Evolutionary conservation across 1,140 invertebrate species (phyloP), one percentile per base, ranked within the genome.

Genomic region (Aleiodes sp.): DNA sequence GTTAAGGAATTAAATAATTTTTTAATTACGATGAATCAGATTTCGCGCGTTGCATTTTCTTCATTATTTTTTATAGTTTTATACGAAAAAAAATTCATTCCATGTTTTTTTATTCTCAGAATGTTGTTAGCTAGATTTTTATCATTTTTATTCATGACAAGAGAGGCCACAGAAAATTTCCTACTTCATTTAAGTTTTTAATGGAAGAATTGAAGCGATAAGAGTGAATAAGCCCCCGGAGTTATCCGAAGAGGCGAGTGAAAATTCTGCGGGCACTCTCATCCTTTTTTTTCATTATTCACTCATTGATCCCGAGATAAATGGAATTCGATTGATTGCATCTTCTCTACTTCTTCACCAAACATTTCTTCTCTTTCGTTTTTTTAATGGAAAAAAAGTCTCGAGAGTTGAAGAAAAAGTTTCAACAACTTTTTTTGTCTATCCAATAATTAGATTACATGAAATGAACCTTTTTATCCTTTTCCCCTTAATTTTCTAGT

Each of bases 121-220:
- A 16, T 37, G 9, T 41, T 14, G 19, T 43, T 19, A 41, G 14
- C n/a, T n/a, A 64, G 9, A 16, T 4, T 10, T n/a, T 16, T 41
- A 64, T 64, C 35, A 14, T 19, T 14, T 31, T n/a, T 39, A 31
- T 28, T 7, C 10, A 16, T 16, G 19, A 43, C 39, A 16, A 43
- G 39, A 43, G 10, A 16, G 39, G 39, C 46, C 21, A 16, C 16
- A 4, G 46, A 24, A 52, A 52, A 16, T 52, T 52, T 52, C 46
- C 46, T 52, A 52, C 46, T 52, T 52, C 46, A 52, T 52, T 52
- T 52, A 52, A 52, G 46, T 52, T 52, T 52, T 52, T 24, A 52
- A 52, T 16, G 46, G 26, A 52, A 52, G 46, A 52, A 21, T 12
- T 52, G 46, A 52, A 52, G 46, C 46, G 46, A 52, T 52, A 52